Evolutionary conservation across 2,797 vertebrate species (phyloP), one percentile per base, ranked within the genome.

Genomic region (Kryptolebias ocellatus): DNA sequence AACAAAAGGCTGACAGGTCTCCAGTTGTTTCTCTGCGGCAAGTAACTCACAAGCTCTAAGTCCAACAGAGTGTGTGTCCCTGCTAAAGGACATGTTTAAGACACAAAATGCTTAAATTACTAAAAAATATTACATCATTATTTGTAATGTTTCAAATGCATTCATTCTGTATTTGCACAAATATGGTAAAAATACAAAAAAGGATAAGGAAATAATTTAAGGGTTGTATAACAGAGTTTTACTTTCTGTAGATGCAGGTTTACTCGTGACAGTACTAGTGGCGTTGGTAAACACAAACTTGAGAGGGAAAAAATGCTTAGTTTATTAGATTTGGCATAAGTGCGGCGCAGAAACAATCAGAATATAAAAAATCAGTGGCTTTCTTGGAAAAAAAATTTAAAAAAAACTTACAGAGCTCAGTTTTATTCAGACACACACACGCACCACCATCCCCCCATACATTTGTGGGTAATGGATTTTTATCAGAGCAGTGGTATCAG

Each of bases 381-480:
- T 34, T 34, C 31, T 34, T 34, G 31, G 31, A 52, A 60, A 49
- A 71, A 51, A 64, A n/a, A n/a, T n/a, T n/a, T n/a, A n/a, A 24
- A 24, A 24, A 24, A 74, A 60, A 62, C 62, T 67, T 61, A 53
- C 61, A 70, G 51, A 61, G 58, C 39, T 52, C 9, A 31, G 27
- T 51, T 53, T 0, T 28, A 58, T 10, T 4, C 67, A 53, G 51
- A 67, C 58, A 51, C 60, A 52, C 66, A 62, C 52, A 31, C 60
- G 10, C 61, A 76, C 63, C 76, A 77, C 83, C 88, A 80, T 78
- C 85, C 84, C 85, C 87, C 83, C 74, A 80, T 75, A 74, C 83
- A 78, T 87, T 91, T 87, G 90, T 75, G 92, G 87, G 89, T 92
- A 94, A 95, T 94, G 92, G 93, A 94, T 94, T 94, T 94, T 93